phyloP scores from a whole-genome alignment of 1,140 invertebrate species.

The Ericerus pela region DNA sequence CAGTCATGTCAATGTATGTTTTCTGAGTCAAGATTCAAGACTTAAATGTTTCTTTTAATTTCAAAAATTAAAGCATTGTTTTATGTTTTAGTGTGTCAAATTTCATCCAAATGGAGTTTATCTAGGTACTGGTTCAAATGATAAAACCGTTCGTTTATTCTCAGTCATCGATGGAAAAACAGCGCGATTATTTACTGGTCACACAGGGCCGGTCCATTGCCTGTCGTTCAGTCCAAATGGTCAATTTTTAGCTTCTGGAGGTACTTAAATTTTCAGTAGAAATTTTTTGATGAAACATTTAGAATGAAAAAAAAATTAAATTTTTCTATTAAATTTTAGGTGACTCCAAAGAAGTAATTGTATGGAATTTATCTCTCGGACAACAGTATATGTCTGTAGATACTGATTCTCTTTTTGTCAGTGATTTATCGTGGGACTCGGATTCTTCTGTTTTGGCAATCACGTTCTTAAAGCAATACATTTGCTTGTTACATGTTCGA shows the following conservation, averaged over 20 bases:
- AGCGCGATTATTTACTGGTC: constrained; percentile 42
- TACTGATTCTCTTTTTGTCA: background rate
- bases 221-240: constrained; percentile 56
- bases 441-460: background rate
- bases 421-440: background rate
- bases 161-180: constrained; percentile 42
- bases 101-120: constrained; percentile 74
- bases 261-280: constrained; percentile 29
- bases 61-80: background rate
- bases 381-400: background rate
- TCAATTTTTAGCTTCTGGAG: constrained; percentile 48
- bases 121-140: constrained; percentile 59
- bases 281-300: too few relatives aligned
- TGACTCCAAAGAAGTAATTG: background rate
- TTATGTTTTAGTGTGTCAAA: constrained; percentile 43
- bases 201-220: constrained; percentile 41
- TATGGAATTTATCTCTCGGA: background rate
- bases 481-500: background rate
- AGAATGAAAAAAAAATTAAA: too few relatives aligned
- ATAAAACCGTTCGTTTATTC: constrained; percentile 63
- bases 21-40: background rate
- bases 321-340: background rate
- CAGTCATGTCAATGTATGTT: constrained; percentile 60
- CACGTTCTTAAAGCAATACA: background rate
- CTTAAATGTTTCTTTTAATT: background rate